Evolutionary conservation across 2,113 vertebrate genomes (phyloP), one percentile per base, ranked within the genome.

Genomic region (Callochromis pleurospilus): DNA sequence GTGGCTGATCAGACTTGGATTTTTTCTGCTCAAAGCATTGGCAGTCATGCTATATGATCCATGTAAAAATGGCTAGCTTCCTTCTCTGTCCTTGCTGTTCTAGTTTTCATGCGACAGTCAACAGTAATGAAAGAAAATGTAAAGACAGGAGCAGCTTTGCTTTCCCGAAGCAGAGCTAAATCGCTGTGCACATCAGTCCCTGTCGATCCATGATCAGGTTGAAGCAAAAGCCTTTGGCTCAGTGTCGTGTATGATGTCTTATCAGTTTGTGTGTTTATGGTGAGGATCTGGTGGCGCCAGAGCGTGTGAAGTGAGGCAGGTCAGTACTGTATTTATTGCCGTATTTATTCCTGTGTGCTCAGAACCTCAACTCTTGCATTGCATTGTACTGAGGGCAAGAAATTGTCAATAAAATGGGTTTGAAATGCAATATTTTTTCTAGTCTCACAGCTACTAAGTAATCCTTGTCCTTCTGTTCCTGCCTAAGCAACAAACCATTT

Each of bases 321-420:
- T 91, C 31, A 21, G 87, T 93, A 88, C 89, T 93, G 89, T 94
- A 92, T 93, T 92, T 95, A 92, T 90, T 87, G 91, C 88, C 73
- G 83, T 92, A 91, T 94, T 94, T 93, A 89, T 90, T 92, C 88
- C 62, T 90, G 87, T 90, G 86, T 91, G 86, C 92, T 92, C 90
- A 54, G 79, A 90, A 90, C 84, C 80, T 92, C 70, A 82, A 87
- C 77, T 91, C 87, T 92, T 87, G 87, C 90, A 86, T 91, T 88
- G 85, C 87, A 92, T 89, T 91, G 51, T 92, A 85, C 45, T 73
- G 89, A 93, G 84, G 88, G 86, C 87, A 86, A 92, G 84, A 91
- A 85, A 82, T 84, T 93, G 93, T 94, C 82, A 89, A 93, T 94
- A 90, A 94, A 92, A 75, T 93, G 87, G 88, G 86, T 91, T 90